Conservation (phyloP, 2,797 vertebrate genomes). For the Enteromius radiatus region DNA sequence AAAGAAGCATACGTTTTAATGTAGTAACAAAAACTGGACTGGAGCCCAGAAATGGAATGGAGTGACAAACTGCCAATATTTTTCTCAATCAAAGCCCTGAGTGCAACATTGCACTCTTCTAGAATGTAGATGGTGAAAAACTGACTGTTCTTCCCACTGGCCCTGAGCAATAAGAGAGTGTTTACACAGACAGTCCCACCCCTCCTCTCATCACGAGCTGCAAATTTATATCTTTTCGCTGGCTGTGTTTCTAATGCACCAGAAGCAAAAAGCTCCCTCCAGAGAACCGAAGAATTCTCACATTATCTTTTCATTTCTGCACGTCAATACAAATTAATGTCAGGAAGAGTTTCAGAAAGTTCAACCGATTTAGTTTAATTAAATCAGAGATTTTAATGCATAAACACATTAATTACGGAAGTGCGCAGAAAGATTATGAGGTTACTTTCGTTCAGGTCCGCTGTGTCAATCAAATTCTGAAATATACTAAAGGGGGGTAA, state of each 20-base stretch:
- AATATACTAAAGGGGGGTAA: slow-evolving; percentile 13
- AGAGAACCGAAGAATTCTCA: slow-evolving; percentile 43
- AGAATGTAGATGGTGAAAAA: slow-evolving; percentile 48
- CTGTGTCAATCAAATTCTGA: slow-evolving; percentile 25
- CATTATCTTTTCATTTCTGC: slow-evolving; percentile 60
- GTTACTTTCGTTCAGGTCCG: slow-evolving; percentile 22
- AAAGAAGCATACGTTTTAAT: background rate
- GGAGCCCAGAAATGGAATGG: background rate
- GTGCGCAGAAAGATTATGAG: slow-evolving; percentile 16
- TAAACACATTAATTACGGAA: slow-evolving; percentile 50
- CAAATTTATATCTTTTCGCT: slow-evolving; percentile 55
- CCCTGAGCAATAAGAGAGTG: slow-evolving; percentile 60
- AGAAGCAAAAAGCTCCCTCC: slow-evolving; percentile 39
- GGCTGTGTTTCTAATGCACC: slow-evolving; percentile 50
- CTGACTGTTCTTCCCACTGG: slow-evolving; percentile 48
- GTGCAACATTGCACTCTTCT: background rate
- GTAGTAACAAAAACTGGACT: background rate
- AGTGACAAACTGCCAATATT: background rate
- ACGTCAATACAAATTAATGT: slow-evolving; percentile 58
- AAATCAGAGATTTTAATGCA: slow-evolving; percentile 49
- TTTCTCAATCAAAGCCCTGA: background rate
- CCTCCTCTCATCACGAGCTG: slow-evolving; percentile 53
- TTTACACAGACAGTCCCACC: slow-evolving; percentile 54
- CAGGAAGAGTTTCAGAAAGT: slow-evolving; percentile 52
- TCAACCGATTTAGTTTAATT: slow-evolving; percentile 58